Base-by-base conservation (phyloP, 2,888 invertebrate species). In the Microctonus aethiopoides region DNA sequence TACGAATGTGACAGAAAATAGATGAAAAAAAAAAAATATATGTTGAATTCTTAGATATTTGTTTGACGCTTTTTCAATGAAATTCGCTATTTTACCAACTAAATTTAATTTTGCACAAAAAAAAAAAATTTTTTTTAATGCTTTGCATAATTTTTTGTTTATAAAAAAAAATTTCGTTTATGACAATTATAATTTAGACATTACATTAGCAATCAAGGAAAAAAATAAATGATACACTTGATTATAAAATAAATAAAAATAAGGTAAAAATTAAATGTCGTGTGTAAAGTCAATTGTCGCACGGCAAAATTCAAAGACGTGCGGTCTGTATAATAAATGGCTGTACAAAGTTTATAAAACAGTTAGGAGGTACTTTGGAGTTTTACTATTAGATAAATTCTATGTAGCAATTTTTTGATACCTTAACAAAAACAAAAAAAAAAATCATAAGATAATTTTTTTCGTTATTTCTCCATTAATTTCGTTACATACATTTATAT, bases 271-370 rank as follows among this genome's bases (percentile, higher is more conserved):
- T 0, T 7, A 46, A 20, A 67, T 67, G 54, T 26, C 56, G 13
- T 56, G 56, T 24, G 46, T 46, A 46, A 46, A 46, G 46, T 46
- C 9, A 46, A 46, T 46, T 46, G 4, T 46, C 16, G 20, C 46
- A 7, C 16, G 46, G 46, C 16, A 7, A n/a, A 46, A 46, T 16
- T 46, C 9, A 20, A 46, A 16, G 46, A 46, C 46, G 46, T 46
- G 46, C 46, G 46, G 46, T 46, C 56, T 41, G 62, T 66, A 54
- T 51, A 57, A 68, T 66, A 56, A 71, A 68, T 67, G 66, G 67
- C 61, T 72, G 72, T 74, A 72, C 72, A 74, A 71, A 72, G 71
- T 74, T 71, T 72, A 64, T 72, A 67, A 74, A 72, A 63, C 70
- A 34, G 46, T 54, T 66, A 63, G 72, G 46, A 65, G 63, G 59